These are phyloP conservation scores for Mya arenaria DNA, from an alignment of 1,140 invertebrate genomes.

Conservation along the genomic window DNA sequence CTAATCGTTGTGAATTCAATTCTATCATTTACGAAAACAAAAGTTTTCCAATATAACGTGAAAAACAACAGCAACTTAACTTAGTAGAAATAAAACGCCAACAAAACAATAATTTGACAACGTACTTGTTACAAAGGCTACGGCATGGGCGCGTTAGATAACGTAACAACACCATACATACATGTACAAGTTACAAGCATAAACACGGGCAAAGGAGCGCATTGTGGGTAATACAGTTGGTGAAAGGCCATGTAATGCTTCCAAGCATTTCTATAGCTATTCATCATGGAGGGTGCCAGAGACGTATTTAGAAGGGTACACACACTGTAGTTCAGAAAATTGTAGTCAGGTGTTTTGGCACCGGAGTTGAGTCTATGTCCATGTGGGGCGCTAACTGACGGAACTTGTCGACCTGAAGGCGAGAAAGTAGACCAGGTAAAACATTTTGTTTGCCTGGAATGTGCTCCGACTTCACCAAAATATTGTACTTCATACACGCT, in stretches of 20 bases:
- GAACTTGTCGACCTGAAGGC: slow-evolving; percentile 42
- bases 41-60: too few species aligned
- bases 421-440: slow-evolving; percentile 49
- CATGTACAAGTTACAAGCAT: too few species aligned
- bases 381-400: neutral
- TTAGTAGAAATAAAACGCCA: too few species aligned
- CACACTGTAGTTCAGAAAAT: neutral
- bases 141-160: too few species aligned
- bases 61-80: too few species aligned
- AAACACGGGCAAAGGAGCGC: too few species aligned
- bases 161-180: too few species aligned
- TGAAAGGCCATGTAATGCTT: neutral
- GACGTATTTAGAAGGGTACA: neutral
- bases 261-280: neutral
- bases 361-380: neutral
- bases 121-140: too few species aligned
- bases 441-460: slow-evolving; percentile 29
- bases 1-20: too few species aligned
- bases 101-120: too few species aligned
- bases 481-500: slow-evolving; percentile 33
- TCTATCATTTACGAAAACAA: too few species aligned
- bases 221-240: neutral
- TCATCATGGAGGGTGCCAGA: neutral
- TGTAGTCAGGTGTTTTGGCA: neutral
- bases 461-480: slow-evolving; percentile 28